These are phyloP conservation scores for Acinonyx jubatus DNA, from an alignment of 2,113 vertebrate species.

Conservation along the genomic window DNA sequence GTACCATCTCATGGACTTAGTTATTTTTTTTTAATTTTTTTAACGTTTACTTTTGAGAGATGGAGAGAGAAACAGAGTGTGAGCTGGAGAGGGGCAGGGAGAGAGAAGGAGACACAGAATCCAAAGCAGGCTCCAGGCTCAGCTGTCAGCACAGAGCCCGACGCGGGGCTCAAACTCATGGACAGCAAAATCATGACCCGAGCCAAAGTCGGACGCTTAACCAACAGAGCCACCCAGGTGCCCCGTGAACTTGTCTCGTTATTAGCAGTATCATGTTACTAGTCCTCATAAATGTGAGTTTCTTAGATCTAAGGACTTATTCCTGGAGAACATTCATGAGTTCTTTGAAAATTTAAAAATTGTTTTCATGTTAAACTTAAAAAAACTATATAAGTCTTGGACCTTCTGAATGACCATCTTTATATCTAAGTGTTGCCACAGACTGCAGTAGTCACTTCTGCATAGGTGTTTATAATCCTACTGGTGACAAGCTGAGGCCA, in stretches of 20 bases:
- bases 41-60: background rate
- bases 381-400: background rate
- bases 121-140: background rate
- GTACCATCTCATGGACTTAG: background rate
- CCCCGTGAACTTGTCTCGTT: background rate
- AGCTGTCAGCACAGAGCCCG: background rate
- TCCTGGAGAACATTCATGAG: background rate
- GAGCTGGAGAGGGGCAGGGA: background rate
- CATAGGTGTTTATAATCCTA: background rate
- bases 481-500: background rate
- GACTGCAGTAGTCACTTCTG: background rate
- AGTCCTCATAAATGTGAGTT: background rate
- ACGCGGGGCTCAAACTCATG: background rate
- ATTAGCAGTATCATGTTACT: background rate
- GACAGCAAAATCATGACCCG: background rate
- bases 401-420: background rate
- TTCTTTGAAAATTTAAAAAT: conserved; percentile 30
- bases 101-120: background rate
- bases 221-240: background rate
- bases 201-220: background rate
- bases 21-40: background rate
- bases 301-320: background rate
- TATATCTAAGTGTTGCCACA: background rate
- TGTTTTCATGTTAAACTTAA: conserved; percentile 9
- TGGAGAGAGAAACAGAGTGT: background rate